Evolutionary conservation across 1,140 invertebrate species (phyloP).

Genomic region (Calephelis nemesis): DNA sequence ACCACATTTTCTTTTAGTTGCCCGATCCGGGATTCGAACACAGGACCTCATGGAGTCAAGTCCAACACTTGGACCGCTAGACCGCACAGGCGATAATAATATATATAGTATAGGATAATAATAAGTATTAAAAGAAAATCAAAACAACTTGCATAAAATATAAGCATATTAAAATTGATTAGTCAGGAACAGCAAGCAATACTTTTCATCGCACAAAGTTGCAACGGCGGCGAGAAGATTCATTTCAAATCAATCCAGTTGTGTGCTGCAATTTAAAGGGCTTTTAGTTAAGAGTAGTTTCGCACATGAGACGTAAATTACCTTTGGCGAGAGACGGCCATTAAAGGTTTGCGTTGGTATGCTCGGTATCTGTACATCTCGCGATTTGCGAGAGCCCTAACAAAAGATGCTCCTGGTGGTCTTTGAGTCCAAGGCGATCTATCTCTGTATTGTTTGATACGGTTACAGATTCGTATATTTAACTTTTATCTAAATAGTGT

Average conservation of each 20-base stretch:
- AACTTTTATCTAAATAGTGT: conserved; percentile 1
- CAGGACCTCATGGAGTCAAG: too few species aligned
- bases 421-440: conserved; percentile 53
- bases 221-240: conserved; percentile 49
- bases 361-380: conserved; percentile 68
- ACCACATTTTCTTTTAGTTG: too few species aligned
- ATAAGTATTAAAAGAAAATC: too few species aligned
- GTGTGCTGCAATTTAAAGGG: conserved; percentile 70
- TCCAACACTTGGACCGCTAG: too few species aligned
- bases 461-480: conserved; percentile 31
- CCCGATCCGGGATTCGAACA: too few species aligned
- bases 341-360: conserved; percentile 65
- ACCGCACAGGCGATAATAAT: too few species aligned
- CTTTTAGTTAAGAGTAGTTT: conserved; percentile 76
- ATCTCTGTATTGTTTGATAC: conserved; percentile 59
- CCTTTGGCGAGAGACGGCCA: conserved; percentile 58
- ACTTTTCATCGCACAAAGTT: conserved; percentile 19
- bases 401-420: conserved; percentile 74
- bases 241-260: conserved; percentile 70
- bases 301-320: conserved; percentile 77
- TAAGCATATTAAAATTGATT: conserved; percentile 2
- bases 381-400: conserved; percentile 70
- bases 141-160: neutral
- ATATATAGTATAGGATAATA: too few species aligned
- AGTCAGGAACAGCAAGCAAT: neutral